These are phyloP conservation scores for Pseudomugil tenellus DNA, from an alignment of 2,797 vertebrate genomes.

Conservation along the genomic window DNA sequence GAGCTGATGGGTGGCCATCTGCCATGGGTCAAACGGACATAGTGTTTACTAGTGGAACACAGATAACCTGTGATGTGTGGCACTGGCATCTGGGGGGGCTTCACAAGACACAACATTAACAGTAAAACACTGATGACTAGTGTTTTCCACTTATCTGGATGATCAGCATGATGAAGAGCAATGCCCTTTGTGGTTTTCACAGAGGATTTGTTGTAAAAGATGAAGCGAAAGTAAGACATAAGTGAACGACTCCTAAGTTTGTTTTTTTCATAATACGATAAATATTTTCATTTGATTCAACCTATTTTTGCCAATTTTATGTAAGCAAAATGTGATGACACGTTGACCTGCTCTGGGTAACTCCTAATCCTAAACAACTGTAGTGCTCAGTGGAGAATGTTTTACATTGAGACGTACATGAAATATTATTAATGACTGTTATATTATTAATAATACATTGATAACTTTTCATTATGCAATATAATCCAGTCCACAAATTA, in stretches of 20 bases:
- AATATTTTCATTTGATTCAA: too few species aligned
- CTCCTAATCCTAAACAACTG: too few species aligned
- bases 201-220: background rate
- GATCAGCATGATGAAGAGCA: conserved; percentile 20
- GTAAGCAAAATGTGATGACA: too few species aligned
- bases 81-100: conserved; percentile 47
- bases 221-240: background rate
- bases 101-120: conserved; percentile 31
- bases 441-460: too few species aligned
- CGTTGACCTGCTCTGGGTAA: too few species aligned
- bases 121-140: conserved; percentile 51
- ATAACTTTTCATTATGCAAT: too few species aligned
- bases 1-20: conserved; percentile 26
- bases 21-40: conserved; percentile 49
- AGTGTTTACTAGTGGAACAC: conserved; percentile 40
- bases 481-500: too few species aligned
- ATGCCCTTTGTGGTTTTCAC: background rate
- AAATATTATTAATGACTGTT: too few species aligned
- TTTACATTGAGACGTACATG: too few species aligned
- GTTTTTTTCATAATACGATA: background rate
- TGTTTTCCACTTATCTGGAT: conserved; percentile 47
- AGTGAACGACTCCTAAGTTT: background rate
- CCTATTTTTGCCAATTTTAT: too few species aligned
- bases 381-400: too few species aligned
- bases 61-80: conserved; percentile 57